Conservation (phyloP, 2,888 invertebrate species). For the Macropis europaea region DNA sequence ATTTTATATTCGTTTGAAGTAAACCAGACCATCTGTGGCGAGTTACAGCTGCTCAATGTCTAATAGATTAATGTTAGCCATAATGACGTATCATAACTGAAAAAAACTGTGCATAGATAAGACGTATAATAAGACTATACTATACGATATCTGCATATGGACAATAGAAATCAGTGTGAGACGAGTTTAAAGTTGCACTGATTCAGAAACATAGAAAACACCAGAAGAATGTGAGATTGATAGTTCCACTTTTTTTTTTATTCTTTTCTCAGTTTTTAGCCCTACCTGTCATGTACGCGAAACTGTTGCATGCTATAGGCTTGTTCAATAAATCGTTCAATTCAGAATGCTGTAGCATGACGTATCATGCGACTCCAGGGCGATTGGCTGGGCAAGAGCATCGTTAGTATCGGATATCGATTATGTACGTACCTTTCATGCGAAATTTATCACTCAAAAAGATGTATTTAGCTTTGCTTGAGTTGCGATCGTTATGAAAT, state of each 20-base stretch:
- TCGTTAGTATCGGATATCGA: slow-evolving; percentile 52
- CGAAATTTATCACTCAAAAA: slow-evolving; percentile 41
- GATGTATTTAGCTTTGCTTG: slow-evolving; percentile 11
- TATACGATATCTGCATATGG: neutral
- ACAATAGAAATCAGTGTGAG: neutral
- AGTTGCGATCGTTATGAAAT: slow-evolving; percentile 19
- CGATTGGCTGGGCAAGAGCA: slow-evolving; percentile 25
- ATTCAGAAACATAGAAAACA: neutral
- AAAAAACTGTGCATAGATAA: no score
- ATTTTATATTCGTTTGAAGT: no score
- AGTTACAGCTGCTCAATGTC: no score
- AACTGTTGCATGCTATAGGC: slow-evolving; percentile 14
- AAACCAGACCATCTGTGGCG: no score
- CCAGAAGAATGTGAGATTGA: neutral
- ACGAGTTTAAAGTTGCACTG: neutral
- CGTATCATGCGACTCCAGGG: slow-evolving; percentile 29
- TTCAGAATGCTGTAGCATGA: slow-evolving; percentile 37
- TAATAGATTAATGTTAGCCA: no score
- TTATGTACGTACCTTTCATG: slow-evolving; percentile 24
- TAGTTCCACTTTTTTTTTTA: neutral
- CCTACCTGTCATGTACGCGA: slow-evolving; percentile 1
- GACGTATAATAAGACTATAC: no score
- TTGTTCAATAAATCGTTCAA: slow-evolving; percentile 35
- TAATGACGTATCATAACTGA: no score
- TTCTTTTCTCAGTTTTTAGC: neutral